phyloP scores from a whole-genome alignment of 2,888 invertebrate genomes.

The Cephus runcator region DNA sequence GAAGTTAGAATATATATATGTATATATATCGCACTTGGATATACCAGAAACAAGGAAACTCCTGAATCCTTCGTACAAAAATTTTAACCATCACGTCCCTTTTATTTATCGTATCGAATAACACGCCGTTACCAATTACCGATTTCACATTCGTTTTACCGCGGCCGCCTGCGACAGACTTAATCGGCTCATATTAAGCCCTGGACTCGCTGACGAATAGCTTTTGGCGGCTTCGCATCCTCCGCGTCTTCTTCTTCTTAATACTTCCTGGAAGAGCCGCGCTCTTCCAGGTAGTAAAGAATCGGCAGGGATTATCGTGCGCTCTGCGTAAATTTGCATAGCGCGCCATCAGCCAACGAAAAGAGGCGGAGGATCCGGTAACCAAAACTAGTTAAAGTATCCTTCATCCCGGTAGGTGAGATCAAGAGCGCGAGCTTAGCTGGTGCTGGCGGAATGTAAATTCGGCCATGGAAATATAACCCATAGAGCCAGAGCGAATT shows the following conservation, averaged over 20 bases:
- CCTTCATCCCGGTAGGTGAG: background rate
- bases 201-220: background rate
- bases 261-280: background rate
- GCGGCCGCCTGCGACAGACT: background rate
- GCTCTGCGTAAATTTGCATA: background rate
- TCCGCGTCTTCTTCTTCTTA: constrained; percentile 1
- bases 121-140: constrained; percentile 7
- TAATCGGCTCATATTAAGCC: constrained; percentile 4
- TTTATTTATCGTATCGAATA: constrained; percentile 2
- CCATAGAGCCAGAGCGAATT: background rate
- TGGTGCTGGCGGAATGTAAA: background rate
- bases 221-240: constrained; percentile 2
- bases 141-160: constrained; percentile 6
- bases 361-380: background rate
- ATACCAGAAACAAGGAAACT: constrained; percentile 7
- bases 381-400: background rate
- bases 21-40: background rate
- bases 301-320: background rate
- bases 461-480: background rate
- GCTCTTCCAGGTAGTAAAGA: background rate
- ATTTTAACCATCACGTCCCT: background rate
- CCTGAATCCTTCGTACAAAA: background rate
- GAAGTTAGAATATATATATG: background rate
- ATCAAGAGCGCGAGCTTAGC: background rate
- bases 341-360: background rate